Base-by-base conservation (phyloP, 1,140 invertebrate genomes). In the Pantala flavescens region DNA sequence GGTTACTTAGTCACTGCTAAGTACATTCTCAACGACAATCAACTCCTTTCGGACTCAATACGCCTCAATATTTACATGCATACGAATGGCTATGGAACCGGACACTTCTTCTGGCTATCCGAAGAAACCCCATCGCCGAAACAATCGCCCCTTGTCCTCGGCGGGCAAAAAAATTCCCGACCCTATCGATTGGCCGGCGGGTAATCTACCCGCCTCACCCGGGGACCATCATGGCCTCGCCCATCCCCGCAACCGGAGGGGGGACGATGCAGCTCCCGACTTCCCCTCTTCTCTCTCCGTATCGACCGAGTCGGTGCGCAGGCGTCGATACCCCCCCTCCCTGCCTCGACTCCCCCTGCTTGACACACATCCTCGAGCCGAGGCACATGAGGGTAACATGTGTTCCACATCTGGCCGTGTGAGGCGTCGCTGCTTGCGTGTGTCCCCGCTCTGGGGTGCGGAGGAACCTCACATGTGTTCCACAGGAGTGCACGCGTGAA, bases 331-430 rank as follows among this genome's bases (percentile, higher is more conserved):
- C 12, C 49, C 49, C 49, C 49, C 12, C 49, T 21, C n/a, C 49
- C 49, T n/a, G 21, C 70, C 11, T 71, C 11, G 70, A n/a, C 23
- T 36, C 70, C 23, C 24, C 70, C 70, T 42, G 23, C 71, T n/a
- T 72, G 71, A 72, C 71, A 72, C 71, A 72, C 71, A 72, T 72
- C 71, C 71, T n/a, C 23, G 24, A 72, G 71, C 11, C 71, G 71
- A 42, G 71, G 71, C 71, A 72, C 71, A 72, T 72, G 21, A 21
- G 71, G 71, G 71, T 72, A 72, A 72, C 71, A 72, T 72, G 71
- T 72, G 71, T 72, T 72, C 21, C 71, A 72, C 71, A 72, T 72
- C 71, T 42, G 71, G 24, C 24, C 42, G 71, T 72, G 71, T 72
- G 71, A 36, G 71, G 14, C 42, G 9, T 21, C 24, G 24, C 42